Percentiles rank a stretch among this genome's conserved stretches.
Evolutionary conservation across 1,140 invertebrate species (phyloP).

Genomic region (Telenomus remus): DNA sequence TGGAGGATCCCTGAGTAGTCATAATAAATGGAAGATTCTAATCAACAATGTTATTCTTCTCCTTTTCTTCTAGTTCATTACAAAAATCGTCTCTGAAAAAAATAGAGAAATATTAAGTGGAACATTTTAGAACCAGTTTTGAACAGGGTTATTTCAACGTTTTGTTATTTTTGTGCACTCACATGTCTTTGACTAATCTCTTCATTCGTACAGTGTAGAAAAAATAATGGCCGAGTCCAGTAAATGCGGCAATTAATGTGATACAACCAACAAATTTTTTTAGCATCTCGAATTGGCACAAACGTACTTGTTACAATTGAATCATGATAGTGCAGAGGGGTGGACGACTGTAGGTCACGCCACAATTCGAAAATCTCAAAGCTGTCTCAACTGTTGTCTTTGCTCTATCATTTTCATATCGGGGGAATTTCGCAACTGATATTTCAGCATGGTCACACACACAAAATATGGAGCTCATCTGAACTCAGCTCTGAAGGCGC

Average conservation of each 20-base stretch:
- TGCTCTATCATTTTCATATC: too few relatives aligned
- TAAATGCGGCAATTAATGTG: slow-evolving; percentile 26
- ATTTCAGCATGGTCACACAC: too few relatives aligned
- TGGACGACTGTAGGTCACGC: too few relatives aligned
- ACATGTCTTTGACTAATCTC: slow-evolving; percentile 40
- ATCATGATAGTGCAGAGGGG: neutral
- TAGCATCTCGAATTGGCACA: slow-evolving; percentile 10
- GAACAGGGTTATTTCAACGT: too few relatives aligned
- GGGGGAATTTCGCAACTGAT: too few relatives aligned
- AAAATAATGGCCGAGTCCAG: slow-evolving; percentile 33
- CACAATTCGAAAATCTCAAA: too few relatives aligned
- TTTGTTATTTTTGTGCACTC: slow-evolving; percentile 7
- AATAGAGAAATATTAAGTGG: too few relatives aligned
- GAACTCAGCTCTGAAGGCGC: too few relatives aligned
- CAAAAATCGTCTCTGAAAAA: slow-evolving; percentile 34
- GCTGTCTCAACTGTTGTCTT: too few relatives aligned
- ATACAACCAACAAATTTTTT: slow-evolving; percentile 35
- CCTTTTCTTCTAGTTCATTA: slow-evolving; percentile 34
- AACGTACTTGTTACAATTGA: neutral
- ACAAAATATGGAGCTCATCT: too few relatives aligned
- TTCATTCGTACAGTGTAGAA: slow-evolving; percentile 31
- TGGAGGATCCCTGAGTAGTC: neutral
- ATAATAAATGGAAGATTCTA: neutral
- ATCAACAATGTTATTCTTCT: slow-evolving; percentile 34
- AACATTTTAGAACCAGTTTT: too few relatives aligned